A percentile compares a stretch with the other conserved stretches of the same genome.
These are phyloP conservation scores for Sebastes steindachneri DNA, from an alignment of 2,797 vertebrate genomes.

Conservation along the genomic window DNA sequence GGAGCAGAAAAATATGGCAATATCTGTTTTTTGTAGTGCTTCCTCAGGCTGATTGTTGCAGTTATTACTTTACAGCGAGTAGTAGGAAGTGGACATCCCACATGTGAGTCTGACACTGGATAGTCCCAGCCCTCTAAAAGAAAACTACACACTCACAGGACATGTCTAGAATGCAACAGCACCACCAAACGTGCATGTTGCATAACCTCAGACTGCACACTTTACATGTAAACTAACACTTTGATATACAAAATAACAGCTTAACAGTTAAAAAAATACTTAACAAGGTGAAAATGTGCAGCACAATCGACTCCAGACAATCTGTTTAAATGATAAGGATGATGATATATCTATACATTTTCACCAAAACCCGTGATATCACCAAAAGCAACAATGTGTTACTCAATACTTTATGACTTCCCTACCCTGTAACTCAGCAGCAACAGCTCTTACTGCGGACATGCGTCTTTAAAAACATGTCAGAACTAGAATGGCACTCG, in stretches of 20 bases:
- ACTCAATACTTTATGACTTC: no score
- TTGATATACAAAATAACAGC: background rate
- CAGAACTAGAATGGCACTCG: no score
- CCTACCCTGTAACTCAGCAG: no score
- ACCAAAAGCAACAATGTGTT: background rate
- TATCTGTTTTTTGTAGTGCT: background rate
- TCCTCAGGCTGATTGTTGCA: constrained; percentile 10
- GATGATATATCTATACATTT: background rate
- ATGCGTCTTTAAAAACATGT: background rate
- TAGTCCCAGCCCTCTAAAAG: background rate
- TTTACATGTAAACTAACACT: background rate
- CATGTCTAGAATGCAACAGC: background rate
- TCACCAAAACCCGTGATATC: background rate
- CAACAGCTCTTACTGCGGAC: background rate
- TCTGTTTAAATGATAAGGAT: background rate
- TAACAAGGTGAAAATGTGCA: background rate
- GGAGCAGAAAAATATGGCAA: constrained; percentile 8
- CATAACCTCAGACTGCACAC: background rate
- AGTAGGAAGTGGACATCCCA: constrained; percentile 31
- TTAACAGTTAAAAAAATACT: background rate
- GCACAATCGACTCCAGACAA: background rate
- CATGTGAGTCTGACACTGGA: constrained; percentile 10
- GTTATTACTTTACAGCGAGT: background rate
- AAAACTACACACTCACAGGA: background rate
- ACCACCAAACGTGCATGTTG: background rate